These are phyloP conservation scores for Capricornis sumatraensis DNA, from an alignment of 2,113 vertebrate species.

Conservation along the genomic window DNA sequence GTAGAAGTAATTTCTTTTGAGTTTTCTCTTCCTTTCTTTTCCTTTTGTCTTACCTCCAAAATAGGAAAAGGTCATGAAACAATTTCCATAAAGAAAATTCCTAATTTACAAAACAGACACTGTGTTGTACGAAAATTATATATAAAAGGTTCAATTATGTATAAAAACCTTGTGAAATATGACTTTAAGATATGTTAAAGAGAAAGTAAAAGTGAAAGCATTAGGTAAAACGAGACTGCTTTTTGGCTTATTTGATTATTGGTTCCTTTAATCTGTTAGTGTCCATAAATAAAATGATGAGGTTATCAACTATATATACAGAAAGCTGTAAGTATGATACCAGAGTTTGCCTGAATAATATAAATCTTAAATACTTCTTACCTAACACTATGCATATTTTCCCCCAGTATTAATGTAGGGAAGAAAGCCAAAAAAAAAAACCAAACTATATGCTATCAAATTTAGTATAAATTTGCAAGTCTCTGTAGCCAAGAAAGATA, in stretches of 20 bases:
- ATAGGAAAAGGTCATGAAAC: not conserved
- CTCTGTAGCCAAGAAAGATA: not conserved
- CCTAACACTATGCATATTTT: not conserved
- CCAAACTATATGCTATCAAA: not conserved
- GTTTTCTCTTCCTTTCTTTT: not conserved
- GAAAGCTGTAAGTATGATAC: not conserved
- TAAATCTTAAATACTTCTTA: not conserved
- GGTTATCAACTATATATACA: not conserved
- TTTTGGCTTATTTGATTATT: not conserved
- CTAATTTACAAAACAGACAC: constrained; percentile 6
- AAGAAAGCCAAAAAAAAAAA: not conserved
- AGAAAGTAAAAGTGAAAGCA: not conserved
- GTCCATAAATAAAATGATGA: not conserved
- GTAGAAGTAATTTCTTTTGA: constrained; percentile 62
- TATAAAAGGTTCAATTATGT: not conserved
- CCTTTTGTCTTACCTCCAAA: not conserved
- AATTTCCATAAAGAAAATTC: constrained; percentile 18
- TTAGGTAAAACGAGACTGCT: not conserved
- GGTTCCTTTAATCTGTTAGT: not conserved
- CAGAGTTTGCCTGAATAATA: not conserved
- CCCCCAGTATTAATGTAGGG: not conserved
- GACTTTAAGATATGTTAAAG: not conserved
- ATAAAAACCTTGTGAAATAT: not conserved
- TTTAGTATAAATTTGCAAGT: not conserved
- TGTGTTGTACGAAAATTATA: not conserved